Evolutionary conservation across 2,888 invertebrate species (phyloP).

Genomic region (Sturmia bella): DNA sequence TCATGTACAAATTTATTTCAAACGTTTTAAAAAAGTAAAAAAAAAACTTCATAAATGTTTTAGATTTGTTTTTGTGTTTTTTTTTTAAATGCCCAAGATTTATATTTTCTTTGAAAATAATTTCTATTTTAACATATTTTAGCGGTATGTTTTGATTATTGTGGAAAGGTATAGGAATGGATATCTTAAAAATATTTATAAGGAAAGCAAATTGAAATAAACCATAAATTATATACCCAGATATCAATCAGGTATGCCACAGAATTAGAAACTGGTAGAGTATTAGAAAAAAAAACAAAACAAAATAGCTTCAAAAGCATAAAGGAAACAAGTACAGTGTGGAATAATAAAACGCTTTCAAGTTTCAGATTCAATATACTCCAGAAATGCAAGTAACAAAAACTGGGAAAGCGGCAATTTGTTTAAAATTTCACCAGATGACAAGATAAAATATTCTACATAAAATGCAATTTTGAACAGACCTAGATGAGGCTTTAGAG

Average conservation of each 20-base stretch:
- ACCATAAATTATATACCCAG: constrained; percentile 54
- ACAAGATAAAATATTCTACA: too few relatives aligned
- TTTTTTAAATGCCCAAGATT: constrained; percentile 21
- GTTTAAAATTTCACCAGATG: too few relatives aligned
- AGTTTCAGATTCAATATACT: not conserved
- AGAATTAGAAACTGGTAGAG: constrained; percentile 31
- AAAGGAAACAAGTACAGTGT: constrained; percentile 1
- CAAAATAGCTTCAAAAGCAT: constrained; percentile 3
- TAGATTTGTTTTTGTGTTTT: constrained; percentile 30
- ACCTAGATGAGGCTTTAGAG: not conserved
- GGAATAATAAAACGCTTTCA: constrained; percentile 43
- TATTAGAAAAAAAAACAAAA: constrained; percentile 26
- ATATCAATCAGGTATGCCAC: constrained; percentile 32
- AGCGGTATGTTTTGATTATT: not conserved
- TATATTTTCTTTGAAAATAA: not conserved
- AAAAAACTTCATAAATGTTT: constrained; percentile 20
- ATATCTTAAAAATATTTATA: constrained; percentile 35
- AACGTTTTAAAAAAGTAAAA: constrained; percentile 10
- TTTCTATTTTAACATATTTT: constrained; percentile 26
- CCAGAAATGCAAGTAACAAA: not conserved
- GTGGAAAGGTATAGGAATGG: constrained; percentile 52
- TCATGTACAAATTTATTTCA: constrained; percentile 42
- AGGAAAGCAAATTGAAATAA: constrained; percentile 38
- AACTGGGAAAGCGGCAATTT: not conserved
- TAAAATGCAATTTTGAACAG: not conserved